Percentiles rank a stretch among this genome's conserved stretches.
phyloP scores from a whole-genome alignment of 2,113 vertebrate species.

The Progne subis region DNA sequence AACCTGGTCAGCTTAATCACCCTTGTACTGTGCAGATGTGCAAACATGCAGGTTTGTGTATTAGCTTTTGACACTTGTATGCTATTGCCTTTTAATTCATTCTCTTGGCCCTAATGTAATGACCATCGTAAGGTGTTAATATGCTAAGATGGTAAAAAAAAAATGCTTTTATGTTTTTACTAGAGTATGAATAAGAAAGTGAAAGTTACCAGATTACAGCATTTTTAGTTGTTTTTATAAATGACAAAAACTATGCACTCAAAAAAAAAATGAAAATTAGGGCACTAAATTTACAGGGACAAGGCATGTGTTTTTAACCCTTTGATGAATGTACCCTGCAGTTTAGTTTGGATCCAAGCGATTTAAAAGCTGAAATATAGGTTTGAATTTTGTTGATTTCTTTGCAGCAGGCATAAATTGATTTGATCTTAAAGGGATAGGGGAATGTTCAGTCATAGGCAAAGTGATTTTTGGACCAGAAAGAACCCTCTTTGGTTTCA shows the following conservation, averaged over 20 bases:
- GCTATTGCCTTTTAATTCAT: background rate
- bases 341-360: background rate
- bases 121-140: accelerated
- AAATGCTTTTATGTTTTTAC: background rate
- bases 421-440: background rate
- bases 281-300: background rate
- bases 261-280: background rate
- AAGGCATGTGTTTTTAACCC: background rate
- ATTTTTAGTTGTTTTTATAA: background rate
- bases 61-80: background rate
- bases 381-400: background rate
- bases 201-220: background rate
- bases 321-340: background rate
- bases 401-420: background rate
- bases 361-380: background rate
- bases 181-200: background rate
- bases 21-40: background rate
- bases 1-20: background rate
- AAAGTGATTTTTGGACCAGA: background rate
- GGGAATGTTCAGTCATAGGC: accelerated
- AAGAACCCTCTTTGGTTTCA: background rate
- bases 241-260: background rate
- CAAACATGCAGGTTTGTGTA: background rate
- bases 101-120: background rate
- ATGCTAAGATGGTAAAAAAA: background rate